Percentiles rank a stretch among this genome's conserved stretches.
Evolutionary conservation across 1,140 invertebrate species (phyloP).

Genomic region (Drusus annulatus): DNA sequence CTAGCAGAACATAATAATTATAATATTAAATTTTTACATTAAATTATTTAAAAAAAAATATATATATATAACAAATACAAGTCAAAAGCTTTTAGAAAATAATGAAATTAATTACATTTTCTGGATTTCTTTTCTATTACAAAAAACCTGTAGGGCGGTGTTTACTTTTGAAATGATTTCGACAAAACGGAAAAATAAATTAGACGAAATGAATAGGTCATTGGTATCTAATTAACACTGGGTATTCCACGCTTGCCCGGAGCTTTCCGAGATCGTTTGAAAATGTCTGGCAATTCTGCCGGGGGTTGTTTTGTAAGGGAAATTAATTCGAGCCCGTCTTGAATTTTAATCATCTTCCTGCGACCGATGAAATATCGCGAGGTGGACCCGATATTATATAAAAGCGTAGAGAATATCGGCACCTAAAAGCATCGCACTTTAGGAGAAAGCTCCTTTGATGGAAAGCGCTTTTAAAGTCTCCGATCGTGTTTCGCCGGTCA

Average conservation of each 20-base stretch:
- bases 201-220: background rate
- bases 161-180: too few relatives aligned
- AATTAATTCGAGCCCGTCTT: background rate
- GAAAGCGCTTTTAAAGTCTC: constrained; percentile 12
- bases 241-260: background rate
- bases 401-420: constrained; percentile 17
- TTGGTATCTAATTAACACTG: background rate
- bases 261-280: background rate
- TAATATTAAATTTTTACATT: too few relatives aligned
- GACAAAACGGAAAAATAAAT: too few relatives aligned
- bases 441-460: constrained; percentile 6
- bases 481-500: constrained; percentile 19
- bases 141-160: too few relatives aligned
- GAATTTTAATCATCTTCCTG: constrained; percentile 10
- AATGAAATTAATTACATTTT: too few relatives aligned
- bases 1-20: too few relatives aligned
- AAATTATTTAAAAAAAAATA: too few relatives aligned
- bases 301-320: constrained; percentile 17
- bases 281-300: background rate
- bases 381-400: background rate
- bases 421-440: constrained; percentile 13
- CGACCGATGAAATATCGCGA: constrained; percentile 5
- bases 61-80: too few relatives aligned
- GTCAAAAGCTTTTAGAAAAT: too few relatives aligned
- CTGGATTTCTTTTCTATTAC: too few relatives aligned